A percentile compares a stretch with the other conserved stretches of the same genome.
Conservation (phyloP, 2,113 vertebrate species). For the Myiozetetes cayanensis region DNA sequence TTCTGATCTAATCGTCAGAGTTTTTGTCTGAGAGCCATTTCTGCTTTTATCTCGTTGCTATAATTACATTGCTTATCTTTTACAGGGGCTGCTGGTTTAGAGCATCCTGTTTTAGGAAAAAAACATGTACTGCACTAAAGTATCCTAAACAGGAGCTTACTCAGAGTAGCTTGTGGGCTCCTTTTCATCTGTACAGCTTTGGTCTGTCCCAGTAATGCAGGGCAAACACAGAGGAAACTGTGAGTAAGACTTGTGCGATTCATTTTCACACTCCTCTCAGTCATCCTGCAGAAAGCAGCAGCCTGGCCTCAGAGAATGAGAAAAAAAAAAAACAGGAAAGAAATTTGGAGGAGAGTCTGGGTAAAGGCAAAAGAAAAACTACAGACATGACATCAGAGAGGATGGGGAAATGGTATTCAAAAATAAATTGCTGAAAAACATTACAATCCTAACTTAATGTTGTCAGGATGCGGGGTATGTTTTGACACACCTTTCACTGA, state of each 20-base stretch:
- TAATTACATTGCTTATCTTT: conserved; percentile 64
- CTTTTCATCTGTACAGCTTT: conserved; percentile 23
- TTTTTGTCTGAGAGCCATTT: conserved; percentile 37
- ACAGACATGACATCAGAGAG: not conserved
- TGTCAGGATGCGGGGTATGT: not conserved
- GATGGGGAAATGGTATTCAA: not conserved
- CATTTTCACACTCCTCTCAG: conserved; percentile 29
- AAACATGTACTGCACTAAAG: not conserved
- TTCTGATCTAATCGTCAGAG: conserved; percentile 23
- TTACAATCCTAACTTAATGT: not conserved
- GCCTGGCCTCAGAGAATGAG: not conserved
- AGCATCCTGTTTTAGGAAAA: conserved; percentile 5
- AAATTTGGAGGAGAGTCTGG: not conserved
- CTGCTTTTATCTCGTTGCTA: conserved; percentile 28
- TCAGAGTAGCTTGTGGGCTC: not conserved
- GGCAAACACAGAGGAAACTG: conserved; percentile 1
- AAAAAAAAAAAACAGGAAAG: not conserved
- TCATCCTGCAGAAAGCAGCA: conserved; percentile 4
- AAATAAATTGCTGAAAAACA: not conserved
- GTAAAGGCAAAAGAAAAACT: not conserved
- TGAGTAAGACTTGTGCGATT: not conserved
- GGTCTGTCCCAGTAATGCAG: conserved; percentile 24
- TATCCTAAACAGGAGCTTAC: not conserved
- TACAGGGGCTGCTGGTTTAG: conserved; percentile 16
- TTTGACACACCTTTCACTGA: not conserved